These are phyloP conservation scores for Phoenicopterus ruber DNA, from an alignment of 2,113 vertebrate genomes.

Conservation along the genomic window DNA sequence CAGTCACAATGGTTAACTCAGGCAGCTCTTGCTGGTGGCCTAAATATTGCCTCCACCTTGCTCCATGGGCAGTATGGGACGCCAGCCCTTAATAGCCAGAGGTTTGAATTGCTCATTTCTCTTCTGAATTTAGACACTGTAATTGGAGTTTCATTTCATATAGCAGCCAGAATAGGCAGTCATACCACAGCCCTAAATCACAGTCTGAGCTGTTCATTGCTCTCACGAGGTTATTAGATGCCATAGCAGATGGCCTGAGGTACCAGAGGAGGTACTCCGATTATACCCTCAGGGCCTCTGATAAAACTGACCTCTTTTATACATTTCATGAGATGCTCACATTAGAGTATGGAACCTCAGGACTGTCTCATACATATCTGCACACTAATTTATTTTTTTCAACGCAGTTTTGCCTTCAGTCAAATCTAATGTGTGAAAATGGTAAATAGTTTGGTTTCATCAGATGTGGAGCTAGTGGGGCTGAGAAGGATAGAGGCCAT, in stretches of 20 bases:
- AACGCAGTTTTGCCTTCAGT: background rate
- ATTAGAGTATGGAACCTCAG: background rate
- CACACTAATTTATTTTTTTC: background rate
- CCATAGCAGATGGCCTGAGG: constrained; percentile 48
- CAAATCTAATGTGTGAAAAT: background rate
- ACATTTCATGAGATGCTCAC: background rate
- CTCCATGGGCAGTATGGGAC: background rate
- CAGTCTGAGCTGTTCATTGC: constrained; percentile 3
- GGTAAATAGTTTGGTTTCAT: background rate
- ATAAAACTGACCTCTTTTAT: constrained; percentile 20
- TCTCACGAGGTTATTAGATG: constrained; percentile 32
- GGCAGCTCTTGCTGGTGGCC: background rate
- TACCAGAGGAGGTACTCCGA: background rate
- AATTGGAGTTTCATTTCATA: constrained; percentile 31
- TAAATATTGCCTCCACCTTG: background rate
- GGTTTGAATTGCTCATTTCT: constrained; percentile 29
- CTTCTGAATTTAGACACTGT: constrained; percentile 30
- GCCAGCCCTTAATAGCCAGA: background rate
- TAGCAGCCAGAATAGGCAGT: constrained; percentile 21
- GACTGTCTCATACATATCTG: background rate
- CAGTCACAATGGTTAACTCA: background rate
- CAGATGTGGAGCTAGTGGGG: background rate
- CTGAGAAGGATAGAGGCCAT: background rate
- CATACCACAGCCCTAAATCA: constrained; percentile 27
- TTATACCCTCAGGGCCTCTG: background rate